A percentile compares a stretch with the other conserved stretches of the same genome.
Evolutionary conservation across 2,888 invertebrate genomes (phyloP).

Genomic region (Ophonus ardosiacus): DNA sequence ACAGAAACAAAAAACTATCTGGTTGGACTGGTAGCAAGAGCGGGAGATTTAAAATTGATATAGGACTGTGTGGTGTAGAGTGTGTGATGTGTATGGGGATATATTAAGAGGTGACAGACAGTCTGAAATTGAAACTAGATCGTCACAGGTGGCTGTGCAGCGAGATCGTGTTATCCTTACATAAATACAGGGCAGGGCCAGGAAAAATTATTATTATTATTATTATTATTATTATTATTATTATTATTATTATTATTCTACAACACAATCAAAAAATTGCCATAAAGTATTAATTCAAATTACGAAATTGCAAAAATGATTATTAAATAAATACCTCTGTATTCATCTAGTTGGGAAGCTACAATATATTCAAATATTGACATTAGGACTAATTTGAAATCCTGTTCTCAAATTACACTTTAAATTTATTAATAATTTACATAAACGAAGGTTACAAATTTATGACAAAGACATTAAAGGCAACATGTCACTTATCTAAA

Average conservation of each 20-base stretch:
- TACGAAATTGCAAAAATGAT: background rate
- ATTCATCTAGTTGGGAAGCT: too few relatives aligned
- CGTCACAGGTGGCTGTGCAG: conserved; percentile 61
- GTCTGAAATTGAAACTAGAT: conserved; percentile 71
- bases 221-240: background rate
- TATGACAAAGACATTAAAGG: too few relatives aligned
- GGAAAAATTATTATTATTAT: background rate
- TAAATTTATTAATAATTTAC: too few relatives aligned
- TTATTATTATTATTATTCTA: background rate
- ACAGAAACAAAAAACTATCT: conserved; percentile 46
- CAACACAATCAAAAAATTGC: too few relatives aligned
- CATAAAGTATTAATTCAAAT: too few relatives aligned
- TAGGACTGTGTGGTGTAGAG: background rate
- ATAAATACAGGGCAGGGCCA: background rate
- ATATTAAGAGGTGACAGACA: conserved; percentile 70
- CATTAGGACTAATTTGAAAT: too few relatives aligned
- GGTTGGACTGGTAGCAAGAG: background rate
- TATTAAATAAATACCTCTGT: background rate
- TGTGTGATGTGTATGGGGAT: background rate
- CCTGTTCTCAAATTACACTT: too few relatives aligned
- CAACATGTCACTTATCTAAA: too few relatives aligned
- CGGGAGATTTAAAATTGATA: conserved; percentile 1
- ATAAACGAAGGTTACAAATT: too few relatives aligned
- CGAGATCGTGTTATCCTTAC: background rate
- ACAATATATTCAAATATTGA: too few relatives aligned